Evolutionary conservation across 1,140 invertebrate genomes (phyloP).

Genomic region (Cheumatopsyche charites): DNA sequence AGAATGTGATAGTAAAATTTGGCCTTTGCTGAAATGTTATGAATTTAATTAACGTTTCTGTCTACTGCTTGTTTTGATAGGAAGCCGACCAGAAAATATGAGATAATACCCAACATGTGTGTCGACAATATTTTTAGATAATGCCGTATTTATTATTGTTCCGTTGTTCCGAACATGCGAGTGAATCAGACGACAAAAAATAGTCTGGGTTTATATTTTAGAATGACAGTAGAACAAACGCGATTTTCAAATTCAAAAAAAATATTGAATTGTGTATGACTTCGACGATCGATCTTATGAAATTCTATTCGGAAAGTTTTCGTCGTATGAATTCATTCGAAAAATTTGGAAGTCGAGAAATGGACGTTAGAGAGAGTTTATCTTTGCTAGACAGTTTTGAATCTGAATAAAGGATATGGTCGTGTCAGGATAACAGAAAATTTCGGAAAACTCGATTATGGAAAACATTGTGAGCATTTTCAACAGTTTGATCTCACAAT

Average conservation of each 20-base stretch:
- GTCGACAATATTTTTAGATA: slow-evolving; percentile 17
- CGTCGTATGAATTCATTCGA: neutral
- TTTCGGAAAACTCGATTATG: neutral
- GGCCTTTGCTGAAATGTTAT: too few species aligned
- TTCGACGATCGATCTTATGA: neutral
- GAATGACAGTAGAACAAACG: too few species aligned
- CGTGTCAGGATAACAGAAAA: neutral
- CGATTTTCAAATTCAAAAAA: too few species aligned
- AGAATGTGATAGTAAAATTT: too few species aligned
- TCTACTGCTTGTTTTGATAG: neutral
- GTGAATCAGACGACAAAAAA: neutral
- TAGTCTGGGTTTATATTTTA: too few species aligned
- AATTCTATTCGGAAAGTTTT: neutral
- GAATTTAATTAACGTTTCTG: too few species aligned
- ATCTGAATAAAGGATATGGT: neutral
- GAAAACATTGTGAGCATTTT: neutral
- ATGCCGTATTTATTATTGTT: neutral
- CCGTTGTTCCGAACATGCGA: neutral
- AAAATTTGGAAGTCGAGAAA: neutral
- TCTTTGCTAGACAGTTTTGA: too few species aligned
- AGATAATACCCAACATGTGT: slow-evolving; percentile 1
- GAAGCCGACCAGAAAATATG: slow-evolving; percentile 10
- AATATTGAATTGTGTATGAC: too few species aligned
- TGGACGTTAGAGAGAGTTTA: neutral
- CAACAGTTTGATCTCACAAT: too few species aligned